Conservation (phyloP, 64 coral and sea anemone genomes). For the Stichodactyla helianthus region DNA sequence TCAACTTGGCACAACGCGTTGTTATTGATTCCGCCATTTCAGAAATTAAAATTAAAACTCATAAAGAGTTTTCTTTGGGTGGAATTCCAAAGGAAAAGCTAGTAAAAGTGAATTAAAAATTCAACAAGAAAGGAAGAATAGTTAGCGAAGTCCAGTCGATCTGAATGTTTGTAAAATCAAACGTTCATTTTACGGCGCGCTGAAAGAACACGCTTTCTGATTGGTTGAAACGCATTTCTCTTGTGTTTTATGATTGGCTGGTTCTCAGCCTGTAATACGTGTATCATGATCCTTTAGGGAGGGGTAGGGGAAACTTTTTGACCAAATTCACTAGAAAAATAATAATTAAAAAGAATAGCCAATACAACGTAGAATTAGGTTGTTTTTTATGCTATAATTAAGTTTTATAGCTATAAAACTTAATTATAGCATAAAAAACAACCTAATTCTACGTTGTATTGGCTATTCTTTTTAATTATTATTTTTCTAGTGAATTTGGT, state of each 20-base stretch:
- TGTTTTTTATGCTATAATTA: too few species aligned
- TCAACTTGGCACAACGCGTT: constrained; percentile 70
- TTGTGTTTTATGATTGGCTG: background rate
- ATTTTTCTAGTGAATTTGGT: too few species aligned
- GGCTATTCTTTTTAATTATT: too few species aligned
- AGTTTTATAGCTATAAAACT: too few species aligned
- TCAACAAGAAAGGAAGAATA: background rate
- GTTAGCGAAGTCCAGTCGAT: background rate
- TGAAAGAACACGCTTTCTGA: constrained; percentile 11
- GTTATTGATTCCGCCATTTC: constrained; percentile 85
- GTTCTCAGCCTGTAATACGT: background rate
- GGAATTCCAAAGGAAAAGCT: background rate
- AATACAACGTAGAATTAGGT: too few species aligned
- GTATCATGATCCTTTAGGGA: background rate
- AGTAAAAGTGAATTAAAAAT: background rate
- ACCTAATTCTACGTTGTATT: too few species aligned
- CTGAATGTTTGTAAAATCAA: constrained; percentile 20
- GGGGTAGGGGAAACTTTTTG: background rate
- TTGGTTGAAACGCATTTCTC: background rate
- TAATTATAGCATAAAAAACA: too few species aligned
- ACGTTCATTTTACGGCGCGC: constrained; percentile 24
- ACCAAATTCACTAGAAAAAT: too few species aligned
- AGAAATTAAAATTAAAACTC: constrained; percentile 2
- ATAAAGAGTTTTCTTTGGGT: background rate
- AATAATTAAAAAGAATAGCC: too few species aligned